phyloP scores from a whole-genome alignment of 37 sponge, comb jelly and placozoan genomes.

The Theonella swinhoei region DNA sequence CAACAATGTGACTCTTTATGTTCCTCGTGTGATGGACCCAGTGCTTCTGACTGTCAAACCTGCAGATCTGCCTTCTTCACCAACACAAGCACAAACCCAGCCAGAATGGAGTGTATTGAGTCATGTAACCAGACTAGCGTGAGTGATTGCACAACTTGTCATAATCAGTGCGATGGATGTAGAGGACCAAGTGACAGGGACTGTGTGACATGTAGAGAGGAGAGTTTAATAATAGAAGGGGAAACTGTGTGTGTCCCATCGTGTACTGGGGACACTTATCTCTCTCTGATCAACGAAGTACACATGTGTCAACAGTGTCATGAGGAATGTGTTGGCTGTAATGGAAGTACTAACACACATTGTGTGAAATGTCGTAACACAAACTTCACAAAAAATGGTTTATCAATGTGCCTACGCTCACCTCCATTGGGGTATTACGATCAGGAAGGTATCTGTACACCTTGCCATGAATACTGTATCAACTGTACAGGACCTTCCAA shows the following conservation, averaged over 20 bases:
- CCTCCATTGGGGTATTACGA: not conserved
- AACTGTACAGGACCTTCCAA: not conserved
- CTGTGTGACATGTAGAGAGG: conserved; percentile 22
- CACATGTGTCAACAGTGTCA: conserved; percentile 24
- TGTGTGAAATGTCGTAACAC: conserved; percentile 11
- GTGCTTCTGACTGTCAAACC: conserved; percentile 6
- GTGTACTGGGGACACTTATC: conserved; percentile 18
- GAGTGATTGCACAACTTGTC: not conserved
- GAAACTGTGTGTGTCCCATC: not conserved
- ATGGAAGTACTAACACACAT: conserved; percentile 11
- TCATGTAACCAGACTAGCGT: not conserved
- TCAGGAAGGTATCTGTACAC: not conserved
- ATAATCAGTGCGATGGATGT: conserved; percentile 11
- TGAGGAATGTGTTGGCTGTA: conserved; percentile 30
- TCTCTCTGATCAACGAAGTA: not conserved
- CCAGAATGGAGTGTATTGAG: not conserved
- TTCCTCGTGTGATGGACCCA: conserved; percentile 3
- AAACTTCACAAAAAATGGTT: not conserved
- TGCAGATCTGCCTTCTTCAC: conserved; percentile 18
- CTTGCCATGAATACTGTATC: conserved; percentile 10
- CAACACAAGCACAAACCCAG: not conserved
- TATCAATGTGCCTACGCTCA: not conserved
- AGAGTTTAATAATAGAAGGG: not conserved
- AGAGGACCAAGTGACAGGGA: conserved; percentile 25
- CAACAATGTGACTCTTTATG: conserved; percentile 17